These are phyloP conservation scores for Pterocles gutturalis DNA, from an alignment of 2,113 vertebrate species.

Conservation along the genomic window DNA sequence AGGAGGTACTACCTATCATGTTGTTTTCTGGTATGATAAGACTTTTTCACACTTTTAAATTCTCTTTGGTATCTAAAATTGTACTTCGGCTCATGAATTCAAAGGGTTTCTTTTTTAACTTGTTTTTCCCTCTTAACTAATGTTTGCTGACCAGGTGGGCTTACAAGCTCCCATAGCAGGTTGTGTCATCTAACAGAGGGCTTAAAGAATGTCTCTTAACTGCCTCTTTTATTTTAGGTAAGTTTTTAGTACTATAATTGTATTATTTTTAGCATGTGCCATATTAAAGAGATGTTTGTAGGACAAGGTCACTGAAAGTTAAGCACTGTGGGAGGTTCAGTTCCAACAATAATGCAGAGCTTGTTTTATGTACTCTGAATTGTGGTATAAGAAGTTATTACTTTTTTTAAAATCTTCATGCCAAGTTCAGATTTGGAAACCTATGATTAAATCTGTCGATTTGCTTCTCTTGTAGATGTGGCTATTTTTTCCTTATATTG, in stretches of 20 bases:
- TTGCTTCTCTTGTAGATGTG: conserved; percentile 48
- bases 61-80: neutral
- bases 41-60: neutral
- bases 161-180: neutral
- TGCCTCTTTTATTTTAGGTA: conserved; percentile 31
- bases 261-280: conserved; percentile 56
- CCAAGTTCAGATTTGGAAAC: conserved; percentile 42
- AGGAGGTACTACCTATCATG: neutral
- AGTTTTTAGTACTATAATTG: conserved; percentile 38
- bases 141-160: neutral
- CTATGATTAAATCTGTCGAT: conserved; percentile 57
- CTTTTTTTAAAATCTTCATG: neutral
- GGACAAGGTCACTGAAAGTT: conserved; percentile 63
- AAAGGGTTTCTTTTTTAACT: neutral
- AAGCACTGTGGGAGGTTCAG: conserved; percentile 58
- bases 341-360: conserved; percentile 57
- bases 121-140: neutral
- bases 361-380: conserved; percentile 46
- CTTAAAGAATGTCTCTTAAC: conserved; percentile 30
- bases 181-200: neutral
- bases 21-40: neutral
- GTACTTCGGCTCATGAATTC: neutral
- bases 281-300: conserved; percentile 50
- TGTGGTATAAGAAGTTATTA: conserved; percentile 25
- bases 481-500: conserved; percentile 27